Percentiles rank a stretch among this genome's conserved stretches.
Conservation (phyloP, 2,888 invertebrate genomes). For the Tetranychus piercei region DNA sequence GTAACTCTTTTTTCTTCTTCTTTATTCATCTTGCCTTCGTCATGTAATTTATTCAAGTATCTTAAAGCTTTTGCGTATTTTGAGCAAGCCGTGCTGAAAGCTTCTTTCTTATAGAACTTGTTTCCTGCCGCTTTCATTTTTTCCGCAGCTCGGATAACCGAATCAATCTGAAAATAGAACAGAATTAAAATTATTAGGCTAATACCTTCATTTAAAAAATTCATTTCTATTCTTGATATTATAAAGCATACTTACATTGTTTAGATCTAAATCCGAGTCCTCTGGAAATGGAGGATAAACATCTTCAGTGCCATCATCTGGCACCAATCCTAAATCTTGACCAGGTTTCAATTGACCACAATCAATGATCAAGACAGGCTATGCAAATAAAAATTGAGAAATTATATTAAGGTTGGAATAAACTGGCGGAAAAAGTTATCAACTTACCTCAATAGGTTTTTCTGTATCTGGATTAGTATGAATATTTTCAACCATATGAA, state of each 20-base stretch:
- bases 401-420: neutral
- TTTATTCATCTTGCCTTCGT: no score
- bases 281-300: slow-evolving; percentile 54
- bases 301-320: slow-evolving; percentile 52
- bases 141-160: no score
- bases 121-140: no score
- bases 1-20: no score
- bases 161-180: no score
- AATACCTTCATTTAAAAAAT: no score
- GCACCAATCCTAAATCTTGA: slow-evolving; percentile 46
- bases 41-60: no score
- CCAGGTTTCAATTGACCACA: slow-evolving; percentile 51
- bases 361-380: slow-evolving; percentile 48
- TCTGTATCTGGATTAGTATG: slow-evolving; percentile 21
- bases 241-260: slow-evolving; percentile 24
- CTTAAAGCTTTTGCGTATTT: no score
- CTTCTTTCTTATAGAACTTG: no score
- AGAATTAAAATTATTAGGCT: no score
- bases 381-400: slow-evolving; percentile 21
- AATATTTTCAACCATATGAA: slow-evolving; percentile 24
- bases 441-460: slow-evolving; percentile 23
- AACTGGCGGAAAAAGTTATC: neutral
- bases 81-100: no score
- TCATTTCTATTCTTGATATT: no score
- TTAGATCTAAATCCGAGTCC: slow-evolving; percentile 43